phyloP scores from a whole-genome alignment of 2,113 vertebrate species.

The Tylochromis polylepis region DNA sequence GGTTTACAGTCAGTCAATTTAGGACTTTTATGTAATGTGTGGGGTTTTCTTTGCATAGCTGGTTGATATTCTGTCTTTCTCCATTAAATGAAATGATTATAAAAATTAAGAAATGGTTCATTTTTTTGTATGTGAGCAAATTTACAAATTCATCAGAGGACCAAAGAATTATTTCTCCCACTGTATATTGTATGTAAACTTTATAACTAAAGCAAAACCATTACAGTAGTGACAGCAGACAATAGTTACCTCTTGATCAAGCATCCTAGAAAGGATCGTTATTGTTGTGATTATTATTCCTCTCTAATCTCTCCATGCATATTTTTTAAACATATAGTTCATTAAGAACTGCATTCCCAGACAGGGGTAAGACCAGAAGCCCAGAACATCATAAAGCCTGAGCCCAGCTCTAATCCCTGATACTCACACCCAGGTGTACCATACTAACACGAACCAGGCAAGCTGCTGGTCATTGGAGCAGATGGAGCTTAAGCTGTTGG shows the following conservation, averaged over 20 bases:
- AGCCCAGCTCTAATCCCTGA: neutral
- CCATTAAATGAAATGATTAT: neutral
- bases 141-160: neutral
- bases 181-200: neutral
- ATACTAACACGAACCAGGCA: neutral
- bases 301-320: neutral
- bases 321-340: neutral
- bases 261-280: neutral
- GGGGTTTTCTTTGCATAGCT: neutral
- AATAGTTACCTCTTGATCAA: neutral
- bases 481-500: neutral
- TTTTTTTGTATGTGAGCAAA: neutral
- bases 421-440: neutral
- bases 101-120: neutral
- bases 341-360: neutral
- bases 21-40: neutral
- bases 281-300: neutral
- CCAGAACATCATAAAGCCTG: neutral
- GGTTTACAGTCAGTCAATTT: neutral
- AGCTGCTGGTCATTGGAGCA: neutral
- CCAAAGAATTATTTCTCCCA: neutral
- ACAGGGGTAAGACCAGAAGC: neutral
- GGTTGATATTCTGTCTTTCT: neutral
- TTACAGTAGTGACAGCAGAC: neutral
- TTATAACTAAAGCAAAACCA: neutral